A percentile compares a stretch with the other conserved stretches of the same genome.
Evolutionary conservation across 2,113 vertebrate genomes (phyloP).

Genomic region (Phoxinus phoxinus): DNA sequence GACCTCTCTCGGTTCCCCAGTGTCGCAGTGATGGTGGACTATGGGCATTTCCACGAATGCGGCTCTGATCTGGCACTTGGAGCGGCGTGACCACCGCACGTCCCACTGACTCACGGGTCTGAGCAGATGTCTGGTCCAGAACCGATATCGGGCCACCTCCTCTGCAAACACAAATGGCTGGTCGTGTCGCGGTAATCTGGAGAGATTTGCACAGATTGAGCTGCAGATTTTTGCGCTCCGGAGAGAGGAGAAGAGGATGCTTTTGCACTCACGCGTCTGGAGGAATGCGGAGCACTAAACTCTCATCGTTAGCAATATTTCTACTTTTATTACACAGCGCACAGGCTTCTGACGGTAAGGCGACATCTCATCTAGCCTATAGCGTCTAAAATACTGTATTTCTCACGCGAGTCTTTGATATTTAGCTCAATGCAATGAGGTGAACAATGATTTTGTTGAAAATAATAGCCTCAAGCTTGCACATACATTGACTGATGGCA

Average conservation of each 20-base stretch:
- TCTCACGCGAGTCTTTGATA: background rate
- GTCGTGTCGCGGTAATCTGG: conserved; percentile 71
- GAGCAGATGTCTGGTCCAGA: conserved; percentile 78
- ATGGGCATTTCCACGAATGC: conserved; percentile 64
- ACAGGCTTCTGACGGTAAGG: conserved; percentile 76
- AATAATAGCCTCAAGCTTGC: background rate
- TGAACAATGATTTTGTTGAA: background rate
- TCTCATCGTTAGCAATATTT: conserved; percentile 69
- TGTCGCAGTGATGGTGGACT: conserved; percentile 71
- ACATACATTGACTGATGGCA: background rate
- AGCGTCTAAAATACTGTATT: background rate
- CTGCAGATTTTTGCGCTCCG: conserved; percentile 48
- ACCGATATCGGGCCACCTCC: conserved; percentile 71
- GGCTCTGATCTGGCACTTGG: conserved; percentile 63
- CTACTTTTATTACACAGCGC: conserved; percentile 70
- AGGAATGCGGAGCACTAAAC: conserved; percentile 67
- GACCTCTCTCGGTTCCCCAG: conserved; percentile 55
- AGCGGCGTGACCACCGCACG: conserved; percentile 61
- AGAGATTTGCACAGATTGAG: conserved; percentile 62
- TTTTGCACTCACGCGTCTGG: conserved; percentile 61
- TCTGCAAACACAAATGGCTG: conserved; percentile 75
- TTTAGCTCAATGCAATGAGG: background rate
- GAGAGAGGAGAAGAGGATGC: conserved; percentile 60
- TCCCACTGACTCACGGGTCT: conserved; percentile 62
- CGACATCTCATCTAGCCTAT: background rate